Conservation (phyloP, 2,888 invertebrate species). For the Brachyopa scutellaris region DNA sequence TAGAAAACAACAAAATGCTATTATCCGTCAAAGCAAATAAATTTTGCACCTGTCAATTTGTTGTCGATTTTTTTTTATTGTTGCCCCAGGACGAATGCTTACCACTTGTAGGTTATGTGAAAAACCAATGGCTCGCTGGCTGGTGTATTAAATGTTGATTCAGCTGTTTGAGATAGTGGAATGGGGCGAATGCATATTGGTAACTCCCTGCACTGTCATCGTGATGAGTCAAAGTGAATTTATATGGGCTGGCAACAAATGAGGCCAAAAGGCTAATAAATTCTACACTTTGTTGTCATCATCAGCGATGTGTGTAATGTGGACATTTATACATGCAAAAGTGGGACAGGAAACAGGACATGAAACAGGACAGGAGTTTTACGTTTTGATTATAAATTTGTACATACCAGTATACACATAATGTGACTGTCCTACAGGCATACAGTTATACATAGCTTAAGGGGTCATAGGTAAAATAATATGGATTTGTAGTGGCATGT, state of each 20-base stretch:
- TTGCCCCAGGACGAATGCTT: no score
- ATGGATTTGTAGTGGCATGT: neutral
- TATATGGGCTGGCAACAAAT: slow-evolving; percentile 62
- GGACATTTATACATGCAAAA: slow-evolving; percentile 2
- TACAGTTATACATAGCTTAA: slow-evolving; percentile 4
- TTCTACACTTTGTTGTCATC: slow-evolving; percentile 61
- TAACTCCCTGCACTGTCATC: slow-evolving; percentile 30
- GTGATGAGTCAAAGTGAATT: slow-evolving; percentile 64
- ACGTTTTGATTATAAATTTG: no score
- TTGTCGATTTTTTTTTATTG: slow-evolving; percentile 6
- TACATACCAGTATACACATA: no score
- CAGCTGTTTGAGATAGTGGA: slow-evolving; percentile 31
- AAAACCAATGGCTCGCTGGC: no score
- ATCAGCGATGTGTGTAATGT: neutral
- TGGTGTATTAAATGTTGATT: no score
- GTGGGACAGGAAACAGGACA: neutral
- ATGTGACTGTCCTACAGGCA: no score
- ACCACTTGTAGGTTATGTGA: no score
- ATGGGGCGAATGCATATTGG: slow-evolving; percentile 49
- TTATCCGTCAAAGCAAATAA: slow-evolving; percentile 57
- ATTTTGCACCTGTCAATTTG: slow-evolving; percentile 51
- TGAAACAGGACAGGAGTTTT: neutral
- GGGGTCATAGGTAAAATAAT: slow-evolving; percentile 1
- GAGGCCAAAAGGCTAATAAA: slow-evolving; percentile 68
- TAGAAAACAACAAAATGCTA: slow-evolving; percentile 19